Evolutionary conservation across 2,113 vertebrate genomes (phyloP).

Genomic region (Melozone crissalis): DNA sequence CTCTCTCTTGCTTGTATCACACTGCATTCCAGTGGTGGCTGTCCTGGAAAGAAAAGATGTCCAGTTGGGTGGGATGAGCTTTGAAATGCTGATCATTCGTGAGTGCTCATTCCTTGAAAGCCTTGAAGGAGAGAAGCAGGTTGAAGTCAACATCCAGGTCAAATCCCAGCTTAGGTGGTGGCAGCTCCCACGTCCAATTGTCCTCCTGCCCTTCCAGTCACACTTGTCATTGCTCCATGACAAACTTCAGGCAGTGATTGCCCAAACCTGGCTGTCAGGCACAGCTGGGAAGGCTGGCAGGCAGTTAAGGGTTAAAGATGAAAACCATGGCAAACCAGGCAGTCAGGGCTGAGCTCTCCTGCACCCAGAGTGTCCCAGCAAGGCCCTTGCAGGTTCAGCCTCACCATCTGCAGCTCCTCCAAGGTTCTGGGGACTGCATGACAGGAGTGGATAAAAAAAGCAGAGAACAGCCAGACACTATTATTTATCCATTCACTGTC

Average conservation of each 20-base stretch:
- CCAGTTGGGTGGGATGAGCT: background rate
- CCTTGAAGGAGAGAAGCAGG: background rate
- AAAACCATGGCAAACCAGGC: background rate
- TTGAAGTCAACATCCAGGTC: background rate
- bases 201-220: background rate
- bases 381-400: background rate
- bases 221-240: background rate
- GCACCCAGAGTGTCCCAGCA: background rate
- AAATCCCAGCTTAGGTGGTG: background rate
- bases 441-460: background rate
- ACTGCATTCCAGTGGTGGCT: background rate
- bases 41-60: background rate
- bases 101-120: background rate
- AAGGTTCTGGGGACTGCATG: background rate
- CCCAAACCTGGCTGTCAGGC: background rate
- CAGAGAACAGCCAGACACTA: background rate
- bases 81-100: background rate
- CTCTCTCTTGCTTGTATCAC: background rate
- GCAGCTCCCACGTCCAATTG: background rate
- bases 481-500: background rate
- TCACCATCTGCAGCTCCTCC: background rate
- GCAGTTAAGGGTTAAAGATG: background rate
- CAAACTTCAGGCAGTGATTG: background rate
- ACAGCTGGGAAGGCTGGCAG: background rate
- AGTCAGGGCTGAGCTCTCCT: background rate